Conservation (phyloP, 2,888 invertebrate species). For the Cosmorhoe ocellata region DNA sequence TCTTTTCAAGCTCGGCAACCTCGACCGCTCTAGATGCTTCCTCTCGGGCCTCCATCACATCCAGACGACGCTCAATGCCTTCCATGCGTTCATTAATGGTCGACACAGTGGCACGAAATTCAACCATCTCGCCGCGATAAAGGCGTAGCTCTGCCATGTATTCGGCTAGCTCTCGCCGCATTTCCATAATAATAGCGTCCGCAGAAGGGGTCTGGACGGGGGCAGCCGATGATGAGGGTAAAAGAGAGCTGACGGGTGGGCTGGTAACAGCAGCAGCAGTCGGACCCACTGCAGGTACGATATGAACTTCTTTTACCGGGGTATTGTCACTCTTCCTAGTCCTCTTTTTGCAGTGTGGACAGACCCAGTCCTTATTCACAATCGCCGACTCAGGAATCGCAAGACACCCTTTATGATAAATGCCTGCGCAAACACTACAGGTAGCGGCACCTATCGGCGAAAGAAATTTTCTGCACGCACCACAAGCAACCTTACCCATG, state of each 20-base stretch:
- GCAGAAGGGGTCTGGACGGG: background rate
- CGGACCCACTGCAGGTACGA: too few relatives aligned
- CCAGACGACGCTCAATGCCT: background rate
- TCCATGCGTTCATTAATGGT: background rate
- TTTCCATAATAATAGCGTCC: too few relatives aligned
- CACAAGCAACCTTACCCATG: background rate
- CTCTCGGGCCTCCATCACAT: too few relatives aligned
- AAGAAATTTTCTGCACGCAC: background rate
- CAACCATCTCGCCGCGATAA: background rate
- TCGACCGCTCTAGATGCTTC: too few relatives aligned
- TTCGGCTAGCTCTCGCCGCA: background rate
- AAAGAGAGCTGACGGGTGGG: background rate
- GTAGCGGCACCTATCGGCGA: background rate
- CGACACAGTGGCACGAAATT: background rate
- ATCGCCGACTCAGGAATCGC: background rate
- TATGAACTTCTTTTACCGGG: background rate
- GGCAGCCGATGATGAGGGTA: background rate
- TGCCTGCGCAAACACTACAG: background rate
- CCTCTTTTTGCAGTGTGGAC: background rate
- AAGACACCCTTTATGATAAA: background rate
- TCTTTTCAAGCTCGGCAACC: too few relatives aligned
- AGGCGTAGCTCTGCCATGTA: background rate
- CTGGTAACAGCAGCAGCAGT: background rate
- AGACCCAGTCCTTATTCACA: background rate
- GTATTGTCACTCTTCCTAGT: background rate